Percentiles rank a stretch among this genome's conserved stretches.
Evolutionary conservation across 2,797 vertebrate genomes (phyloP).

Genomic region (Rhodeus uyekii): DNA sequence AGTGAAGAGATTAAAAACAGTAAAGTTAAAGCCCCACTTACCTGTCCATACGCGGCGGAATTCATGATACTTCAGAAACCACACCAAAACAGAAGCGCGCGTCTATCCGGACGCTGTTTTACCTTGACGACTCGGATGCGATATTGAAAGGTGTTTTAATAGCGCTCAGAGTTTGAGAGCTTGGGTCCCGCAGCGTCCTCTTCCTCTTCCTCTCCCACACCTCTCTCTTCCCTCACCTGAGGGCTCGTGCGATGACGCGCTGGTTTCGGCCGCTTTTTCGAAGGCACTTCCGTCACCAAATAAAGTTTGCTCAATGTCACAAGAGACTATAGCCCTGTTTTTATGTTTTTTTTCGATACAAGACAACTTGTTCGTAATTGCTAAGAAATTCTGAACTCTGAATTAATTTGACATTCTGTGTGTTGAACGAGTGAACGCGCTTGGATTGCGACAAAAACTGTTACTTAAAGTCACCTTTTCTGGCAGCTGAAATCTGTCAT

Average conservation of each 20-base stretch:
- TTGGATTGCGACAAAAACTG: background rate
- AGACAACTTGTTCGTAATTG: background rate
- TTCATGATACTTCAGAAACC: slow-evolving; percentile 19
- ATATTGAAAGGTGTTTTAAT: background rate
- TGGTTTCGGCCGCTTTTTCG: no score
- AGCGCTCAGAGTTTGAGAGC: background rate
- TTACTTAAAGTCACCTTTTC: no score
- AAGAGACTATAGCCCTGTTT: no score
- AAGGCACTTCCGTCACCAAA: no score
- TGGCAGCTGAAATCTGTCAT: background rate
- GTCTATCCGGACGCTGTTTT: background rate
- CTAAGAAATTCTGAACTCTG: background rate
- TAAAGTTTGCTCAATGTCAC: background rate
- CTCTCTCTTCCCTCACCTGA: background rate
- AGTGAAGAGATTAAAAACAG: background rate
- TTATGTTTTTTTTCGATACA: background rate
- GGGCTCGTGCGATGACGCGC: background rate
- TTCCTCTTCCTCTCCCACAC: no score
- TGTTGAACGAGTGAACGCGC: background rate
- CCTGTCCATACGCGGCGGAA: slow-evolving; percentile 16
- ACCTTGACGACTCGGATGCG: no score
- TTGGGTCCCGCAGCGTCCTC: background rate
- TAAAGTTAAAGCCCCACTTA: slow-evolving; percentile 12
- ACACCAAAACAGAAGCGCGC: background rate
- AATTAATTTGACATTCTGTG: background rate